Base-by-base conservation (phyloP, 2,797 vertebrate genomes). In the Aphelocoma californica region DNA sequence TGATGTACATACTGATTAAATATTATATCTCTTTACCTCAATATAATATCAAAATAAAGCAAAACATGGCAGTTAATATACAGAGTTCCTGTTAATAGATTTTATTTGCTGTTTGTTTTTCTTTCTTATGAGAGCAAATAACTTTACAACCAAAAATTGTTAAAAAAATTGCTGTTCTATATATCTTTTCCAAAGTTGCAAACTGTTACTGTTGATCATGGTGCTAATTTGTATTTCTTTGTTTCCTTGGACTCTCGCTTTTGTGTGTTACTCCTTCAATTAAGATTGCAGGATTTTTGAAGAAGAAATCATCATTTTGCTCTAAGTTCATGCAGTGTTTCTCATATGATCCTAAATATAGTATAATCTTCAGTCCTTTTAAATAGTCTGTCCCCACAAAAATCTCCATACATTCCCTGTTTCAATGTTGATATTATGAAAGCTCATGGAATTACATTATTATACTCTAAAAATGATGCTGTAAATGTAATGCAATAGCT, bases 211-310 rank as follows among this genome's bases (percentile, higher is more conserved):
- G 1, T 7, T 44, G 7, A 4, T 84, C 29, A 67, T 26, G 13
- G 10, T 85, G 12, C 3, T 73, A 72, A 48, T 45, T 29, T n/a
- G 0, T 31, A 29, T 73, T 48, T 75, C 15, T 66, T 57, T 81
- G 1, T 61, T 92, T 69, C 13, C 20, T 44, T 77, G n/a, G 12
- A 28, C 2, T 9, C 13, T 31, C 1, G 0, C 3, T 45, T 71
- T 17, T 56, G 5, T 51, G 6, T 73, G 11, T 32, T 58, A 40
- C 42, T 73, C 34, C 17, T 67, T 61, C 29, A 69, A 25, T 51
- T 66, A 73, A 32, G 9, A 28, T 48, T 29, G 5, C 12, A 78
- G 23, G 6, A 48, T 67, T 25, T 81, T 87, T 80, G 44, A 31
- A 72, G 50, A 81, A 64, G 4, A 81, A 82, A 62, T 13, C 4